phyloP scores from a whole-genome alignment of 1,140 invertebrate species.

The Archivesica marissinica region DNA sequence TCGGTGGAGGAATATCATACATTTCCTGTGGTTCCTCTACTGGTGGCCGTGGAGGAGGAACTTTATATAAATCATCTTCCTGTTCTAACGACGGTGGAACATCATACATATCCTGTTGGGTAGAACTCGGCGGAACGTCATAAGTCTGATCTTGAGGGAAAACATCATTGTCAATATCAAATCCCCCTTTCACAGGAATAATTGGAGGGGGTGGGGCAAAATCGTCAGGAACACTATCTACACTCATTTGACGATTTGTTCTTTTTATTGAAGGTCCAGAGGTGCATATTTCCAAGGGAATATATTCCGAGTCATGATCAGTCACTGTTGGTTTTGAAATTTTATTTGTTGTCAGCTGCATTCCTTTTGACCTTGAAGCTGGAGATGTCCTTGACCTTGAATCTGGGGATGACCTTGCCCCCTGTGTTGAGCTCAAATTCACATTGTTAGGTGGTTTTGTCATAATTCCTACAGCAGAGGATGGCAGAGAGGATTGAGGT shows the following conservation, averaged over 20 bases:
- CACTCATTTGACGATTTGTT: constrained; percentile 76
- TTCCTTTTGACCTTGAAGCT: too few species aligned
- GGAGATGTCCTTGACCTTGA: background rate
- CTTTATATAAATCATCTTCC: constrained; percentile 63
- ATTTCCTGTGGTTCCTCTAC: constrained; percentile 52
- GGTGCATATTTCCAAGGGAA: constrained; percentile 92
- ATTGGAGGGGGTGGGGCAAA: constrained; percentile 74
- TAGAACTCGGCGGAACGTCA: constrained; percentile 62
- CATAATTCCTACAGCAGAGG: constrained; percentile 25
- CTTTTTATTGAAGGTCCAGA: constrained; percentile 88
- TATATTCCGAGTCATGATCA: constrained; percentile 76
- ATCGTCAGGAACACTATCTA: constrained; percentile 78
- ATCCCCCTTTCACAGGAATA: constrained; percentile 16
- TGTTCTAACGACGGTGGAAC: constrained; percentile 53
- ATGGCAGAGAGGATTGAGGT: constrained; percentile 24
- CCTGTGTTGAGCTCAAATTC: background rate
- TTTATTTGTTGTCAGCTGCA: too few species aligned
- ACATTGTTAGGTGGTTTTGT: constrained; percentile 23
- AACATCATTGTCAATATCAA: constrained; percentile 64
- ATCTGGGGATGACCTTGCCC: background rate
- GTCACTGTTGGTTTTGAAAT: background rate
- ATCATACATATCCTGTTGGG: constrained; percentile 64
- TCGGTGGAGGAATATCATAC: constrained; percentile 68
- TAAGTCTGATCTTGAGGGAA: constrained; percentile 62
- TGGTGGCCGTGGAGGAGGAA: constrained; percentile 60